Conservation (phyloP, 2,113 vertebrate species). For the Uropsilus gracilis region DNA sequence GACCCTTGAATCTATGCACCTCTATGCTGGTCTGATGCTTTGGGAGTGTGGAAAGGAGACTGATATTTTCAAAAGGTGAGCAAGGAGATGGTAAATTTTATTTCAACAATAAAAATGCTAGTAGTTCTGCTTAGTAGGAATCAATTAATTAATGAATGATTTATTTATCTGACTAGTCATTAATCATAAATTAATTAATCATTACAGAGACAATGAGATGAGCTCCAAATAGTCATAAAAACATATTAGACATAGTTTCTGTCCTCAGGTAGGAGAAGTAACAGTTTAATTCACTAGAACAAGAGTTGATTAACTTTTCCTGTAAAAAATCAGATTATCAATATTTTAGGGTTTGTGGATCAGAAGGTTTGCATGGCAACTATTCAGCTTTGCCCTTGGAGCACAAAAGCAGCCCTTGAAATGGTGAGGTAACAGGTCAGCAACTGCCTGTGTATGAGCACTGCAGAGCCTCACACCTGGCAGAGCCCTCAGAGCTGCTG, state of each 20-base stretch:
- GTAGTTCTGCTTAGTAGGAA: not conserved
- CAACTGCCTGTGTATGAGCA: not conserved
- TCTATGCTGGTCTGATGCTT: not conserved
- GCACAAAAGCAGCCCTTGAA: not conserved
- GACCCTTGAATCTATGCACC: not conserved
- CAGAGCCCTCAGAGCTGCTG: not conserved
- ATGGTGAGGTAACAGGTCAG: not conserved
- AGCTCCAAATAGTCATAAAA: not conserved
- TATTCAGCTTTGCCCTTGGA: not conserved
- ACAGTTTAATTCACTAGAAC: not conserved
- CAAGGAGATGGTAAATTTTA: not conserved
- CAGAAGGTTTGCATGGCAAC: too few relatives aligned
- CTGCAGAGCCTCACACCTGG: not conserved
- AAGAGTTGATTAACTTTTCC: too few relatives aligned
- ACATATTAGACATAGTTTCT: not conserved
- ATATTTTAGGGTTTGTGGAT: too few relatives aligned
- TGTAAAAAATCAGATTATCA: too few relatives aligned
- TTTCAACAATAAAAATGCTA: not conserved
- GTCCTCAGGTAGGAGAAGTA: constrained; percentile 15
- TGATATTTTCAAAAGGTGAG: not conserved
- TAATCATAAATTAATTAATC: not conserved
- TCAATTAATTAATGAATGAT: too few relatives aligned
- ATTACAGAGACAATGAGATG: not conserved
- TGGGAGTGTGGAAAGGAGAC: not conserved
- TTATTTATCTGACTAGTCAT: not conserved